Percentiles rank a stretch among this genome's conserved stretches.
Evolutionary conservation across 2,888 invertebrate species (phyloP).

Genomic region (Tachina grossa): DNA sequence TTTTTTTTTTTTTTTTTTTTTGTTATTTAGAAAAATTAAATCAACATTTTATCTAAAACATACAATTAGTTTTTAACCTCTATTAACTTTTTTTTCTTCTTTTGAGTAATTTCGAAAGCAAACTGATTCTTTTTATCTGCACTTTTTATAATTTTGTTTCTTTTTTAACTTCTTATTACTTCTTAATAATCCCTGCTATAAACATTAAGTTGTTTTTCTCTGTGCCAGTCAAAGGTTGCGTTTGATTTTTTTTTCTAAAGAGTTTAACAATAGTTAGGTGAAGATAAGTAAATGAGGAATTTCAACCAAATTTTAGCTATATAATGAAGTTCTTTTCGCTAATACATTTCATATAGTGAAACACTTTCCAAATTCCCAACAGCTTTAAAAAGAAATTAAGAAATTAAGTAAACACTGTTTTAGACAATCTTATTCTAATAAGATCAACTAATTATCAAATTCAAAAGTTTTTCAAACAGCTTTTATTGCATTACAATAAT

Average conservation of each 20-base stretch:
- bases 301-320: too few relatives aligned
- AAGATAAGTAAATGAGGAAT: not conserved
- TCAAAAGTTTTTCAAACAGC: too few relatives aligned
- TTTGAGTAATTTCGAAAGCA: constrained; percentile 60
- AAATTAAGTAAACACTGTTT: too few relatives aligned
- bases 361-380: too few relatives aligned
- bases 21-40: constrained; percentile 51
- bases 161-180: constrained; percentile 29
- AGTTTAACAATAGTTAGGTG: not conserved
- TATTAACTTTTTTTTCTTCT: constrained; percentile 59
- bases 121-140: constrained; percentile 54
- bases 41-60: constrained; percentile 67
- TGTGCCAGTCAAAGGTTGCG: constrained; percentile 40
- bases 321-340: too few relatives aligned
- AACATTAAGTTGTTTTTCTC: constrained; percentile 38
- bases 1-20: constrained; percentile 7
- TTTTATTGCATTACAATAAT: too few relatives aligned
- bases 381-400: too few relatives aligned
- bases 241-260: constrained; percentile 29
- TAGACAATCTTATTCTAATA: too few relatives aligned
- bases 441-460: too few relatives aligned
- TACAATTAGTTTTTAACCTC: constrained; percentile 71
- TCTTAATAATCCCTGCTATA: constrained; percentile 52
- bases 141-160: constrained; percentile 2
- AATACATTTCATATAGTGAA: too few relatives aligned